Percentiles rank a stretch among this genome's conserved stretches.
These are phyloP conservation scores for Zapornia atra DNA, from an alignment of 2,113 vertebrate species.

Conservation along the genomic window DNA sequence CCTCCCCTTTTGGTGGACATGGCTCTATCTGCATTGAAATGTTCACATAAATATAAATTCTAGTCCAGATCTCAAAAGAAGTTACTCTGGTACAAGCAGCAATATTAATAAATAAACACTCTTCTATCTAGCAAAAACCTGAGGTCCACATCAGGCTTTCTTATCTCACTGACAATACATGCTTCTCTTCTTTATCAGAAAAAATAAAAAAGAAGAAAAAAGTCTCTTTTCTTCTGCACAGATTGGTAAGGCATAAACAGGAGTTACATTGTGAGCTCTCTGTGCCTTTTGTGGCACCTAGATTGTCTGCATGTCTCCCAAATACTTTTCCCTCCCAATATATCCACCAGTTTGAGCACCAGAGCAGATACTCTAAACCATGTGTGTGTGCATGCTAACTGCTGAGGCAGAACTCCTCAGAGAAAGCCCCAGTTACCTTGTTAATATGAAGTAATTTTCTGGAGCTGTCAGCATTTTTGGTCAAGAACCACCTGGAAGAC, in stretches of 20 bases:
- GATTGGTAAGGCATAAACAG: neutral
- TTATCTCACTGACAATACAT: neutral
- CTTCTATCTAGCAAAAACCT: neutral
- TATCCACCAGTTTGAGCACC: neutral
- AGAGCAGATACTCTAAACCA: neutral
- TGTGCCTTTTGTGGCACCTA: neutral
- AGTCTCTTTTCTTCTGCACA: neutral
- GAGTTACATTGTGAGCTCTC: neutral
- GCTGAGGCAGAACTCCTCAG: constrained; percentile 31
- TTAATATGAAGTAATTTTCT: constrained; percentile 32
- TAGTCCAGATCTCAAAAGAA: neutral
- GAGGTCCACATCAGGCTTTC: neutral
- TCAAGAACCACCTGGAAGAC: constrained; percentile 32
- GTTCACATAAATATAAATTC: neutral
- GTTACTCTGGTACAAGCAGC: neutral
- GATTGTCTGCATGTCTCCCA: constrained; percentile 17
- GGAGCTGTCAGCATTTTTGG: constrained; percentile 39
- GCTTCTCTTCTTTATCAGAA: neutral
- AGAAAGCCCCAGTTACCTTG: neutral
- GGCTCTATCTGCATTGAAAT: neutral
- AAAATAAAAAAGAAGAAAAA: neutral
- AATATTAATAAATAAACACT: neutral
- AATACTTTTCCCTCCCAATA: neutral
- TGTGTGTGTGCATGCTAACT: neutral
- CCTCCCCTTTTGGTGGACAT: neutral